Evolutionary conservation across 2,888 invertebrate genomes (phyloP).

Genomic region (Cephus pygmeus): DNA sequence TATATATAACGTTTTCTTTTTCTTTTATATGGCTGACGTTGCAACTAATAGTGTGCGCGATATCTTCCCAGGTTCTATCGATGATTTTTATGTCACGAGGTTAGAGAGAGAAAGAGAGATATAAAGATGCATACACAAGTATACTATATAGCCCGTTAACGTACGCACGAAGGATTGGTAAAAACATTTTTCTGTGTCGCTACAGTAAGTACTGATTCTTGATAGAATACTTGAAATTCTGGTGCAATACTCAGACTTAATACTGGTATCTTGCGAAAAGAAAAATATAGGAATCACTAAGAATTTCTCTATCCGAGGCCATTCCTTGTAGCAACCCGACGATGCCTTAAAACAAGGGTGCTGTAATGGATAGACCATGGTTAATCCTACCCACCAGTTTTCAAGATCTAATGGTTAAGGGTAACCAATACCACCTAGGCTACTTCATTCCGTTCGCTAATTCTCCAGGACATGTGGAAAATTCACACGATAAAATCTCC

Average conservation of each 20-base stretch:
- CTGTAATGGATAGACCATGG: slow-evolving; percentile 39
- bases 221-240: not conserved
- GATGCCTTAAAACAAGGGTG: slow-evolving; percentile 21
- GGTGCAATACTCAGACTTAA: not conserved
- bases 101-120: not conserved
- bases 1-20: not conserved
- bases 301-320: not conserved
- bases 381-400: slow-evolving; percentile 20
- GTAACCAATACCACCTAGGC: slow-evolving; percentile 23
- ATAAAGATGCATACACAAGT: not conserved
- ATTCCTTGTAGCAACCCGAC: not conserved
- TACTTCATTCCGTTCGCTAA: slow-evolving; percentile 33
- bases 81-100: not conserved
- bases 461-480: slow-evolving; percentile 35
- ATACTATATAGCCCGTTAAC: not conserved
- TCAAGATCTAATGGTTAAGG: slow-evolving; percentile 5
- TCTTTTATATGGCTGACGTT: not conserved
- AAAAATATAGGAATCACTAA: not conserved
- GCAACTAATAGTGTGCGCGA: not conserved
- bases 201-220: not conserved
- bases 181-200: not conserved
- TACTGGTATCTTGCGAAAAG: not conserved
- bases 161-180: not conserved
- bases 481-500: slow-evolving; percentile 52
- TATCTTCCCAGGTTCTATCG: not conserved